Base-by-base conservation (phyloP, 1,140 invertebrate genomes). In the Drosophila eugracilis region DNA sequence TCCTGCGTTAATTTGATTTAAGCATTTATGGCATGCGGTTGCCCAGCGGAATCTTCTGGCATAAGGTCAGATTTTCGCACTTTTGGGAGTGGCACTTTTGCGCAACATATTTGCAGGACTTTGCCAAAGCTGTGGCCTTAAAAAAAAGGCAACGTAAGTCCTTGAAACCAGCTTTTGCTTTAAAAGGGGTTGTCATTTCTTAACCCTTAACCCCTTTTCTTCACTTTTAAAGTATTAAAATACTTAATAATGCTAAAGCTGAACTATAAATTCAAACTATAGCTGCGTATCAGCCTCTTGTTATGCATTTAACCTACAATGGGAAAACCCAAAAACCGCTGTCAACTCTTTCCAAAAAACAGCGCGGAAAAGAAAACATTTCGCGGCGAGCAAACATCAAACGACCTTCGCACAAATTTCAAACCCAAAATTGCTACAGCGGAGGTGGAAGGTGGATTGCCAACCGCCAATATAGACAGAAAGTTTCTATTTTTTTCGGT, bases 1-100 rank as follows among this genome's bases (percentile, higher is more conserved):
- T 70, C 37, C 21, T 75, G 77, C 83, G 83, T 86, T 85, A 88
- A 86, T 86, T 86, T 88, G 54, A 88, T 86, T 88, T 75, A 62
- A 81, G 58, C 69, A 58, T 74, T 86, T 86, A 73, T 66, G 77
- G 67, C 73, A 74, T 70, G 73, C 72, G 60, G 72, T 72, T 15
- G 49, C 47, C 59, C 24, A 39, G 39, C 53, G 39, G 36, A 32
- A 39, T 60, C 36, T 60, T 42, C 49, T 39, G 41, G 45, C 39
- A 76, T 55, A 47, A 48, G 55, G 50, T 58, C 70, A 57, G 41
- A 17, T 41, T 41, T 30, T 58, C 12, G 1, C 9, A 17, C 36
- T 41, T 60, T 58, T 30, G 36, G 44, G 54, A 57, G 72, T 41
- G 59, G 28, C 24, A 41, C 34, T 19, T 53, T 39, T 32, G n/a